Conservation (phyloP, 2,113 vertebrate species). For the Coreoperca whiteheadi region DNA sequence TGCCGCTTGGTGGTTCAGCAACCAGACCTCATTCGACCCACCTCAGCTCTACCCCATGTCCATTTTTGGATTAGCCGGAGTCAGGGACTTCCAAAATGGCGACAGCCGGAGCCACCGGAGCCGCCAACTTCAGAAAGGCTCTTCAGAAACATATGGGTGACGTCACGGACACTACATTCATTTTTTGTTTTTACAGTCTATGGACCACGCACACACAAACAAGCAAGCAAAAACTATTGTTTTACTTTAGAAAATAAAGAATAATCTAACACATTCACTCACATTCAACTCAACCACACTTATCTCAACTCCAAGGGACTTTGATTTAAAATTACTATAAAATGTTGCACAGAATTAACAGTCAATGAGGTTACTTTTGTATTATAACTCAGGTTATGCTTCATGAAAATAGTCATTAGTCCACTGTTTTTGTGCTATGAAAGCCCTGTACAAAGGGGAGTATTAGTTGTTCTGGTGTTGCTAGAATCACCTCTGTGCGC, state of each 20-base stretch:
- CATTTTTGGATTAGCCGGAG: no score
- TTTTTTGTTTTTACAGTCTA: no score
- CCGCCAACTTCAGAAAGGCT: no score
- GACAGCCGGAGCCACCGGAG: no score
- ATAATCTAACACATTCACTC: not conserved
- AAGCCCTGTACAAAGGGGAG: not conserved
- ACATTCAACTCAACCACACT: not conserved
- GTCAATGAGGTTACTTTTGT: not conserved
- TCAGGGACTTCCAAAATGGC: no score
- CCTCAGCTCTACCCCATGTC: no score
- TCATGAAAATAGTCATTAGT: not conserved
- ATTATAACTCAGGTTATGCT: not conserved
- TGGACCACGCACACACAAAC: no score
- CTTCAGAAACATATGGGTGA: no score
- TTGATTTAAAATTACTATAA: not conserved
- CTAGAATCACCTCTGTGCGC: conserved; percentile 38
- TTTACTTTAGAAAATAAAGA: conserved; percentile 2
- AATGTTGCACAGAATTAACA: not conserved
- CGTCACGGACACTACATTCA: no score
- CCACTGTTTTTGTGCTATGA: not conserved
- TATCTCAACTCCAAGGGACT: not conserved
- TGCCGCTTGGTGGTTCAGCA: no score
- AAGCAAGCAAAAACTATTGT: conserved; percentile 1
- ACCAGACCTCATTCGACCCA: no score
- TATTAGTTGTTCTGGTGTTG: not conserved